Evolutionary conservation across 1,140 invertebrate species (phyloP).

Genomic region (Zaprionus davidi): DNA sequence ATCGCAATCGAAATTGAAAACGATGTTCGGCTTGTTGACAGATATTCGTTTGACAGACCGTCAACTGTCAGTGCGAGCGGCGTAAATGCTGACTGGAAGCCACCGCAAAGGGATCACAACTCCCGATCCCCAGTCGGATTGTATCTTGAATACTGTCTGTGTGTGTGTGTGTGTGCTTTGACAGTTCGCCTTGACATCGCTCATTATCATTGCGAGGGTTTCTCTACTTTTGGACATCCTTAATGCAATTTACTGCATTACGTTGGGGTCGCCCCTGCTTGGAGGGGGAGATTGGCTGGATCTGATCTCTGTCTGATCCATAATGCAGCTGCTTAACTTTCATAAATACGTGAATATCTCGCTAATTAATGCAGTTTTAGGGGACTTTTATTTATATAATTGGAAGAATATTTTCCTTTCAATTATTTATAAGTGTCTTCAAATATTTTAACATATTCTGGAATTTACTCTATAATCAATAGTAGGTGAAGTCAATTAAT

Average conservation of each 20-base stretch:
- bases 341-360: background rate
- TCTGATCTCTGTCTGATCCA: background rate
- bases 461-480: background rate
- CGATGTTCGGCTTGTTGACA: constrained; percentile 72
- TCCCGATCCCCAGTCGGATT: constrained; percentile 5
- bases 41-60: constrained; percentile 76
- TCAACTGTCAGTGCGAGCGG: constrained; percentile 62
- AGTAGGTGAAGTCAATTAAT: no score
- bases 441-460: no score
- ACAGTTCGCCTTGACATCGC: constrained; percentile 31
- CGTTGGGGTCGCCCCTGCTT: background rate
- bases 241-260: constrained; percentile 42
- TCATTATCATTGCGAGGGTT: constrained; percentile 32
- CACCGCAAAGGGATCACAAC: constrained; percentile 28
- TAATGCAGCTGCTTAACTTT: constrained; percentile 25
- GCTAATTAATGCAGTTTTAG: background rate
- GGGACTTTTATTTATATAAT: background rate
- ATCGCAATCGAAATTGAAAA: constrained; percentile 71
- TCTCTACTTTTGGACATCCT: constrained; percentile 30
- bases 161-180: background rate
- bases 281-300: background rate
- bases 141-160: background rate
- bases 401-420: background rate
- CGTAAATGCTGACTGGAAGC: constrained; percentile 42
- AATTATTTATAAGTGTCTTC: background rate